Conservation (phyloP, 2,888 invertebrate genomes). For the Drosophila barbarae region DNA sequence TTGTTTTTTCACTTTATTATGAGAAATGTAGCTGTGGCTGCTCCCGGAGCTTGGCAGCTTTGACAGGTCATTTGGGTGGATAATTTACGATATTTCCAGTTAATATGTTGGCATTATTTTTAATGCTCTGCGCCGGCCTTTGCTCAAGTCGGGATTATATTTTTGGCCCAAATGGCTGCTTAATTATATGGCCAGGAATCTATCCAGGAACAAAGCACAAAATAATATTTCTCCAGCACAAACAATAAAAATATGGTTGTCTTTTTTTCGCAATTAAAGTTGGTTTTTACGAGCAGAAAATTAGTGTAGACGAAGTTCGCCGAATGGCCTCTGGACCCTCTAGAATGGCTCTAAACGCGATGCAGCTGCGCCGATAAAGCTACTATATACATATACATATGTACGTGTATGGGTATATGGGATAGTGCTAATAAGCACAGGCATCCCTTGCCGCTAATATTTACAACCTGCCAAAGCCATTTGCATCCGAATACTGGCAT, state of each 20-base stretch:
- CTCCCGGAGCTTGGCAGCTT: slow-evolving; percentile 40
- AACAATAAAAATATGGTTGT: slow-evolving; percentile 57
- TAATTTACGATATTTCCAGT: slow-evolving; percentile 76
- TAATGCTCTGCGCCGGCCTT: slow-evolving; percentile 45
- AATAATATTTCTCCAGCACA: slow-evolving; percentile 39
- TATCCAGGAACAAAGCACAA: slow-evolving; percentile 33
- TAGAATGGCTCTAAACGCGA: slow-evolving; percentile 10
- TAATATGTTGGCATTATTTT: slow-evolving; percentile 70
- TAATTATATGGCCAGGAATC: slow-evolving; percentile 63
- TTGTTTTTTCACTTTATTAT: slow-evolving; percentile 42
- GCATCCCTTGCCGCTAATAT: slow-evolving; percentile 7
- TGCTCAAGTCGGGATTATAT: slow-evolving; percentile 53
- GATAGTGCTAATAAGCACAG: slow-evolving; percentile 8
- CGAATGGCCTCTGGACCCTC: slow-evolving; percentile 30
- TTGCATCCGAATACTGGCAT: slow-evolving; percentile 49
- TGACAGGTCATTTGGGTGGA: slow-evolving; percentile 72
- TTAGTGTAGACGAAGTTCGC: slow-evolving; percentile 54
- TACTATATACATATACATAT: not conserved
- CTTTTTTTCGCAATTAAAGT: slow-evolving; percentile 59
- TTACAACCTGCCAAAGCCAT: slow-evolving; percentile 27
- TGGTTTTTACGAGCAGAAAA: slow-evolving; percentile 60
- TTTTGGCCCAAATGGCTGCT: slow-evolving; percentile 43
- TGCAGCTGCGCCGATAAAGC: slow-evolving; percentile 25
- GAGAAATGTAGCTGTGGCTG: slow-evolving; percentile 45
- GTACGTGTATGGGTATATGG: not conserved